Percentiles rank a stretch among this genome's conserved stretches.
Conservation (phyloP, 2,888 invertebrate genomes). For the Drosophila subquinaria region DNA sequence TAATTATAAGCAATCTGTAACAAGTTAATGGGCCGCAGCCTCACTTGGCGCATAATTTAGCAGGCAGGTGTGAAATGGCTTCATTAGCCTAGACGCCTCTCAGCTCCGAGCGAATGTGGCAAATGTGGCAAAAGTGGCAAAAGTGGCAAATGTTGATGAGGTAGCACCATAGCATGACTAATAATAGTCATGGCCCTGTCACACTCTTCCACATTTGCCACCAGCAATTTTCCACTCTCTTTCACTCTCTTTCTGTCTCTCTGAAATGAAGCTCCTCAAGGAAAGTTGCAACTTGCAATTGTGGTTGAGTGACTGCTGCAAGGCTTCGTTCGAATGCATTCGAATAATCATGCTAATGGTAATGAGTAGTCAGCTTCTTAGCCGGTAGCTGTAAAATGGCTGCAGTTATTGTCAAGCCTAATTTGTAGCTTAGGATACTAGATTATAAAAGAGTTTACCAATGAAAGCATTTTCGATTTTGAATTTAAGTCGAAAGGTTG, state of each 20-base stretch:
- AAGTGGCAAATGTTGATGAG: slow-evolving; percentile 46
- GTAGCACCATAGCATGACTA: slow-evolving; percentile 47
- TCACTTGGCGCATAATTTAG: slow-evolving; percentile 61
- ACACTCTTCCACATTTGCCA: slow-evolving; percentile 39
- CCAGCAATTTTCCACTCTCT: slow-evolving; percentile 19
- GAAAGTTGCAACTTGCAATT: slow-evolving; percentile 37
- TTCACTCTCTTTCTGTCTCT: neutral
- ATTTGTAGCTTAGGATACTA: neutral
- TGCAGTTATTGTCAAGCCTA: slow-evolving; percentile 1
- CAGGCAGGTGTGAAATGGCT: slow-evolving; percentile 78
- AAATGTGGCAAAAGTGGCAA: slow-evolving; percentile 36
- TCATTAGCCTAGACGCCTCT: slow-evolving; percentile 68
- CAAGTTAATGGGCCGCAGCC: slow-evolving; percentile 65
- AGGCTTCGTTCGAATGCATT: slow-evolving; percentile 23
- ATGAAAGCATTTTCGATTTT: neutral
- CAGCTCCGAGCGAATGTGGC: slow-evolving; percentile 23
- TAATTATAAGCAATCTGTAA: slow-evolving; percentile 78
- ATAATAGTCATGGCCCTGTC: slow-evolving; percentile 71
- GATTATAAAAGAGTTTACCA: neutral
- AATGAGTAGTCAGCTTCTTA: slow-evolving; percentile 8
- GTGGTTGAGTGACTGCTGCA: slow-evolving; percentile 26
- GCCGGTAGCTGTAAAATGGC: neutral
- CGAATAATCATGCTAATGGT: slow-evolving; percentile 37
- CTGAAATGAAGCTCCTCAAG: slow-evolving; percentile 16
- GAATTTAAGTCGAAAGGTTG: neutral